These are phyloP conservation scores for Sebastes trivittatus DNA, from an alignment of 2,797 vertebrate species.

Conservation along the genomic window DNA sequence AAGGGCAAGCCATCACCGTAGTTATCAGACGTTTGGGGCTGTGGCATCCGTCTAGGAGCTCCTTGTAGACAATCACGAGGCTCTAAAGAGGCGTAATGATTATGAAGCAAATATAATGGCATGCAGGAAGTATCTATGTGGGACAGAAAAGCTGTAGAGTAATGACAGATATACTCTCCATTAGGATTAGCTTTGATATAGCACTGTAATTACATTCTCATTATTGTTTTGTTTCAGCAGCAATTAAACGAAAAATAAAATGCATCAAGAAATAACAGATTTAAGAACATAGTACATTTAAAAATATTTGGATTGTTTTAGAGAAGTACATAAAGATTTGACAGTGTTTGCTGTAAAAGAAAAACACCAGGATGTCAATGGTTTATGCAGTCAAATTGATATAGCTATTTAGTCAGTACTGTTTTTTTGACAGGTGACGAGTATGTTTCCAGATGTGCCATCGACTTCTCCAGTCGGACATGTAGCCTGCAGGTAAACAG, in stretches of 20 bases:
- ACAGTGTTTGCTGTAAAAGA: background rate
- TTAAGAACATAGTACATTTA: background rate
- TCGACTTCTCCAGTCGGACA: slow-evolving; percentile 20
- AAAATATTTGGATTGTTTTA: background rate
- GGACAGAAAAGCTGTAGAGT: background rate
- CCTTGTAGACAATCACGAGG: slow-evolving; percentile 28
- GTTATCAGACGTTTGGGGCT: slow-evolving; percentile 42
- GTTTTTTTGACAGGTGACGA: background rate
- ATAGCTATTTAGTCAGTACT: background rate
- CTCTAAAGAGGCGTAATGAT: slow-evolving; percentile 26
- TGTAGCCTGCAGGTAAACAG: slow-evolving; percentile 46
- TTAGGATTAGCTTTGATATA: slow-evolving; percentile 18
- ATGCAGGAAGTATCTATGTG: background rate
- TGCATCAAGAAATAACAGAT: background rate
- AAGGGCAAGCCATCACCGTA: slow-evolving; percentile 44
- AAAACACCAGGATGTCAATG: background rate
- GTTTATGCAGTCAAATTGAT: background rate
- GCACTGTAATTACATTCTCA: slow-evolving; percentile 31
- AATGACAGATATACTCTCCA: slow-evolving; percentile 9
- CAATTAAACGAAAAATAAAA: background rate
- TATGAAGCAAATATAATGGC: background rate
- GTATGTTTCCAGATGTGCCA: slow-evolving; percentile 8
- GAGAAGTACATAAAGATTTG: background rate
- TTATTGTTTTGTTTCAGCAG: background rate
- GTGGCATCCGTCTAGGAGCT: slow-evolving; percentile 46